Percentiles rank a stretch among this genome's conserved stretches.
These are phyloP conservation scores for Lochmaea crataegi DNA, from an alignment of 2,888 invertebrate species.

Conservation along the genomic window DNA sequence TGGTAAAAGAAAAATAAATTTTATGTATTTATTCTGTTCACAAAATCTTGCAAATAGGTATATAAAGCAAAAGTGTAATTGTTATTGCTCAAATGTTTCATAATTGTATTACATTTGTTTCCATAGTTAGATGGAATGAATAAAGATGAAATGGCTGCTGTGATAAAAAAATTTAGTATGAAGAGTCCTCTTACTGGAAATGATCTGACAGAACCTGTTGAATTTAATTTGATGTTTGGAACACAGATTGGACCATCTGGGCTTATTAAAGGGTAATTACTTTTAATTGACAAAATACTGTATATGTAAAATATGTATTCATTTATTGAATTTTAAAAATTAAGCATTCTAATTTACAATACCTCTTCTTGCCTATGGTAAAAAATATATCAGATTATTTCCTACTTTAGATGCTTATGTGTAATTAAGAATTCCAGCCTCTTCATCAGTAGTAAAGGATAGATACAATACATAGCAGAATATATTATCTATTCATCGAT, in stretches of 20 bases:
- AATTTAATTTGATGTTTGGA: slow-evolving; percentile 99
- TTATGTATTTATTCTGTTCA: not conserved
- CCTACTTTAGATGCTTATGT: too few relatives aligned
- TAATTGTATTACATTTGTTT: slow-evolving; percentile 17
- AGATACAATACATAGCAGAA: too few relatives aligned
- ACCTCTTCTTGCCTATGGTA: too few relatives aligned
- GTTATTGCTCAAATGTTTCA: not conserved
- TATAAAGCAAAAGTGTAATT: not conserved
- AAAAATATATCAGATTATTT: too few relatives aligned
- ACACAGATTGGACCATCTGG: slow-evolving; percentile 98
- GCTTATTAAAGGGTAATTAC: slow-evolving; percentile 80
- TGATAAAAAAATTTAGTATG: slow-evolving; percentile 90
- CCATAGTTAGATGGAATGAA: slow-evolving; percentile 87
- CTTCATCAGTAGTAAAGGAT: too few relatives aligned
- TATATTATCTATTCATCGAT: too few relatives aligned
- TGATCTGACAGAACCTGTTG: slow-evolving; percentile 93
- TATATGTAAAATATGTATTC: not conserved
- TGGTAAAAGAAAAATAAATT: slow-evolving; percentile 42
- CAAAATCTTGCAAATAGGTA: too few relatives aligned
- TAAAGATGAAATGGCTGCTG: slow-evolving; percentile 86
- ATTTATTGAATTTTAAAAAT: not conserved
- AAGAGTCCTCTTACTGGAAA: slow-evolving; percentile 96
- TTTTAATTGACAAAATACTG: not conserved
- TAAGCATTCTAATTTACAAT: not conserved
- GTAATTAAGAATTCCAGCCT: too few relatives aligned